Percentiles rank a stretch among this genome's conserved stretches.
Conservation (phyloP, 2,113 vertebrate genomes). For the Charina bottae region DNA sequence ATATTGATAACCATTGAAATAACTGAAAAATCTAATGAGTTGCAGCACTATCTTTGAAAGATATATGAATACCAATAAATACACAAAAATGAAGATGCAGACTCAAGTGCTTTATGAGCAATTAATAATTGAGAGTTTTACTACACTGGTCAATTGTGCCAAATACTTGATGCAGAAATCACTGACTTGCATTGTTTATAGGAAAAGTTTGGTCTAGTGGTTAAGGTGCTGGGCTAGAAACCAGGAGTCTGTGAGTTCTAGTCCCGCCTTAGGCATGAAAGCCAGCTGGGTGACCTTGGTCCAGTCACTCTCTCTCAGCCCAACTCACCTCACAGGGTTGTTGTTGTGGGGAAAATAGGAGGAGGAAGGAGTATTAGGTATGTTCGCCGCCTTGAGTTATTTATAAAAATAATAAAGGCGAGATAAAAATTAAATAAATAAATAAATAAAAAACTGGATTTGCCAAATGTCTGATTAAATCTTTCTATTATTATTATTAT, state of each 20-base stretch:
- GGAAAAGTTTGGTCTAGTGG: too few relatives aligned
- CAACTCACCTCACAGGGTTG: too few relatives aligned
- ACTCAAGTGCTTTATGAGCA: neutral
- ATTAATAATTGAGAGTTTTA: neutral
- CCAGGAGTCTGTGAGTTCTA: too few relatives aligned
- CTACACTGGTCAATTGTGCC: neutral
- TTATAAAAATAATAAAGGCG: too few relatives aligned
- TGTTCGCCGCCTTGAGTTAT: too few relatives aligned
- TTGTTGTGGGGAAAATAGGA: too few relatives aligned
- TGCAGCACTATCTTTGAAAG: neutral
- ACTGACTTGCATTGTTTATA: neutral
- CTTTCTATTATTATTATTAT: neutral
- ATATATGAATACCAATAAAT: neutral
- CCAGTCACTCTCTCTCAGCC: too few relatives aligned
- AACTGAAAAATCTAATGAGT: neutral
- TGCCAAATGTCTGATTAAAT: neutral
- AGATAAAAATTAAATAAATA: too few relatives aligned
- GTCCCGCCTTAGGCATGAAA: too few relatives aligned
- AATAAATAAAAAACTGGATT: neutral
- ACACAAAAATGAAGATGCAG: neutral
- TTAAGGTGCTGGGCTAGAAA: too few relatives aligned
- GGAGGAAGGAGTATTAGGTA: too few relatives aligned
- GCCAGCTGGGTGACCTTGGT: too few relatives aligned
- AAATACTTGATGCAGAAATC: neutral
- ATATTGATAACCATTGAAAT: neutral